Evolutionary conservation across 2,797 vertebrate genomes (phyloP), one percentile per base, ranked within the genome.

Genomic region (Gastrophryne carolinensis): DNA sequence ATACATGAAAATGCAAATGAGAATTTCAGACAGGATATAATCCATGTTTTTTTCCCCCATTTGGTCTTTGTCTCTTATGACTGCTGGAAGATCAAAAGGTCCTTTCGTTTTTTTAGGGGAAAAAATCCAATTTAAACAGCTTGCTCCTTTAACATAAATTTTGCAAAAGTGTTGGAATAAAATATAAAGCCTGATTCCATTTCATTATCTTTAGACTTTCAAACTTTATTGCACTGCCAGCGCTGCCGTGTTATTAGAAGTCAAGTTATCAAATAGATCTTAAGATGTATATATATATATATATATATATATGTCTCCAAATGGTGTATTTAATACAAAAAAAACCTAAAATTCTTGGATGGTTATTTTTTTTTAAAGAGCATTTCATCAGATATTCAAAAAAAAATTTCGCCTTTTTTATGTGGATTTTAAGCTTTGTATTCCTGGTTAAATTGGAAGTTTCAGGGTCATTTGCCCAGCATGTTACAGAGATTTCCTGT

Each of bases 381-480:
- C 80, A 84, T 84, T 86, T 83, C 84, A 88, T 84, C 84, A 64
- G 81, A 86, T 85, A 84, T 88, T 83, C 71, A 82, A 85, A n/a
- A n/a, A n/a, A n/a, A n/a, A 85, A 87, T 86, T 89, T 90, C 90
- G 90, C 90, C 57, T 39, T 89, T 91, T 91, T 89, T 82, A 87
- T 91, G 85, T 91, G 90, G 89, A 90, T 88, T 88, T 44, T 86
- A 87, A 87, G 80, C 87, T 87, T 83, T 73, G 71, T 80, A 83
- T 79, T 77, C 82, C n/a, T 34, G 81, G 87, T 85, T 84, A 86
- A 84, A 91, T 89, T 85, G 83, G 89, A 90, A 90, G 86, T 90
- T 90, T 87, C 85, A 88, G 86, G 89, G 88, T 91, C 89, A 91
- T 90, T 90, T 87, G 86, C 90, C 83, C 90, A 91, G 91, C 90